phyloP scores from a whole-genome alignment of 2,888 invertebrate genomes.

The Schizotus pectinicornis region DNA sequence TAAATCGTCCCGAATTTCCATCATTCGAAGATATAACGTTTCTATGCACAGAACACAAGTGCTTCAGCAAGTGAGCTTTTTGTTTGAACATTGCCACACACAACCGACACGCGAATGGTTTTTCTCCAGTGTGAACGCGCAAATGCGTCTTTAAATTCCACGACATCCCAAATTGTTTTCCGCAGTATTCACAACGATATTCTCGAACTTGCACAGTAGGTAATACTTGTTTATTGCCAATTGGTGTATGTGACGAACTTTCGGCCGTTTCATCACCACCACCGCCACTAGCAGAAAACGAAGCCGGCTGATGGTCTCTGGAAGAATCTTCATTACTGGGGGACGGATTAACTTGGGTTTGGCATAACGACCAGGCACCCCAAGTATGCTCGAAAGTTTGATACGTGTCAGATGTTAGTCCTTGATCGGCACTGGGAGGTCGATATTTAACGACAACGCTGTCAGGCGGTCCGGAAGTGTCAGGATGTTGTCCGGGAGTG shows the following conservation, averaged over 20 bases:
- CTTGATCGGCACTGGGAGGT: constrained; percentile 73
- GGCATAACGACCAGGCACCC: constrained; percentile 71
- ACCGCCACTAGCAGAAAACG: constrained; percentile 46
- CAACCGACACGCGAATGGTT: constrained; percentile 86
- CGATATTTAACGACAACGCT: constrained; percentile 68
- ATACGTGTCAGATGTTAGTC: constrained; percentile 60
- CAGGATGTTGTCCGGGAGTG: constrained; percentile 60
- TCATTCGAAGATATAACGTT: constrained; percentile 86
- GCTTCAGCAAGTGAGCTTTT: constrained; percentile 86
- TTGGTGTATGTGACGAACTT: constrained; percentile 56
- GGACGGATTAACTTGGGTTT: constrained; percentile 67
- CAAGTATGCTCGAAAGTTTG: constrained; percentile 62
- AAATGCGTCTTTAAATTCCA: constrained; percentile 91
- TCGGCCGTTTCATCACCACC: constrained; percentile 49
- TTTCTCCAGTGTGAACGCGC: constrained; percentile 87
- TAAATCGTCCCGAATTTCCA: constrained; percentile 75
- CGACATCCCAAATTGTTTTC: constrained; percentile 91
- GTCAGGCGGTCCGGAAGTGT: constrained; percentile 57
- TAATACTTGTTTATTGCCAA: constrained; percentile 55
- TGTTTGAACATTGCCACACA: constrained; percentile 93
- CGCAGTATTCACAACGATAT: constrained; percentile 88
- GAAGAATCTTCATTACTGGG: constrained; percentile 44
- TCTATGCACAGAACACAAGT: constrained; percentile 87
- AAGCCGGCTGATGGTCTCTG: constrained; percentile 46
- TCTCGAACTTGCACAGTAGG: constrained; percentile 72